phyloP scores from a whole-genome alignment of 2,797 vertebrate genomes.

The Hirundo rustica region DNA sequence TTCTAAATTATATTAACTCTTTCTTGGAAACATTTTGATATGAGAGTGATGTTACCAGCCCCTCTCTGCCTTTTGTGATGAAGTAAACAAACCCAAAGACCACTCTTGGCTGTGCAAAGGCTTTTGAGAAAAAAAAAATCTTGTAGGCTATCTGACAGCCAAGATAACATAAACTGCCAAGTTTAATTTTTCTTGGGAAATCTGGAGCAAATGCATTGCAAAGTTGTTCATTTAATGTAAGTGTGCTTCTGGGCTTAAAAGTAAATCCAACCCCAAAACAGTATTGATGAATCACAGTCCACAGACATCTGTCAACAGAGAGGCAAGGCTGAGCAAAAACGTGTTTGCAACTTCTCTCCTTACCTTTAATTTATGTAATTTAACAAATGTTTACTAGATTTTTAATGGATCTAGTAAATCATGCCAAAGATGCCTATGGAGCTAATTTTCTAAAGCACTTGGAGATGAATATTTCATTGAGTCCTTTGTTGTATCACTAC shows the following conservation, averaged over 20 bases:
- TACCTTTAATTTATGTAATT: not conserved
- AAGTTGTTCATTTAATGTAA: not conserved
- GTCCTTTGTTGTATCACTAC: not conserved
- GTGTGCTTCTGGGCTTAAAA: not conserved
- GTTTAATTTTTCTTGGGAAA: not conserved
- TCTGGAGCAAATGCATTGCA: not conserved
- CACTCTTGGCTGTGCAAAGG: not conserved
- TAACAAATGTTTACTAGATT: not conserved
- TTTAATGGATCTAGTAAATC: not conserved
- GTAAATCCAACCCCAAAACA: not conserved
- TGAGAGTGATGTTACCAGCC: not conserved
- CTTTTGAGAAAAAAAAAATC: conserved; percentile 16
- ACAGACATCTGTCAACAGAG: not conserved
- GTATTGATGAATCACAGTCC: not conserved
- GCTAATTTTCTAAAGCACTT: not conserved
- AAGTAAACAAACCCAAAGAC: not conserved
- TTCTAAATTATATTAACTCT: not conserved
- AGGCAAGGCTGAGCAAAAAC: not conserved
- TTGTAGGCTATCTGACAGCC: not conserved
- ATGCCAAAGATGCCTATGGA: not conserved
- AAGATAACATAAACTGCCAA: not conserved
- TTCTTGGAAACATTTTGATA: not conserved
- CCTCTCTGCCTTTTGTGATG: not conserved
- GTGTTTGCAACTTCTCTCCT: not conserved
- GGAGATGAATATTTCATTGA: not conserved